Evolutionary conservation across 2,113 vertebrate genomes (phyloP), one percentile per base, ranked within the genome.

Genomic region (Dicentrarchus labrax): DNA sequence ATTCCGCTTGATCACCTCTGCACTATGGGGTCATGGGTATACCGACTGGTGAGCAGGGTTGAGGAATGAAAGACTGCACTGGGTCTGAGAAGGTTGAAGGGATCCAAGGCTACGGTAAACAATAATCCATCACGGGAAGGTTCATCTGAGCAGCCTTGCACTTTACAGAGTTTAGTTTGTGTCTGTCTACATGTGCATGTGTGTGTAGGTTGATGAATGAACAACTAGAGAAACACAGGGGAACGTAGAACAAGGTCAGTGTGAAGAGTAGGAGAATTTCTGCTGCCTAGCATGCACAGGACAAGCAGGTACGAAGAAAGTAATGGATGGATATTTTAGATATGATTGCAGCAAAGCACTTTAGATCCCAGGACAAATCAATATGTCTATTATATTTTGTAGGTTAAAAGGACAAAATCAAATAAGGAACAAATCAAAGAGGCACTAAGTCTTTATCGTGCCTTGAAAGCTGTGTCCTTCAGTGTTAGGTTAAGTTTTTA

Each of bases 21-120:
- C 38, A 43, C 64, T 15, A 2, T 1, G 11, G 47, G 70, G 69
- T 81, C 80, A 71, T 48, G 71, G 24, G 16, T 72, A 59, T 10
- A 41, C n/a, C 39, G 66, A 57, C 50, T 54, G n/a, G 51, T 59
- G 16, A 57, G 38, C 51, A 60, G 30, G 65, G 19, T 41, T n/a
- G 67, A 56, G 62, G 38, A 83, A 86, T 75, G 57, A 39, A 68
- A 60, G 80, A 47, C 65, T 60, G 61, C 48, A 61, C 45, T 17
- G 41, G 53, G 43, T 47, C 43, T 59, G 15, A 76, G 53, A 61
- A 59, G 15, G 64, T 62, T 43, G 71, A 69, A 51, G 51, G 74
- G 69, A 73, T 67, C 71, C 85, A 72, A 60, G 80, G 80, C 43
- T 45, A 83, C 61, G 51, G 74, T 54, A 65, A 80, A 84, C 51